phyloP scores from a whole-genome alignment of 1,140 invertebrate genomes.

The Trachymyrmex septentrionalis region DNA sequence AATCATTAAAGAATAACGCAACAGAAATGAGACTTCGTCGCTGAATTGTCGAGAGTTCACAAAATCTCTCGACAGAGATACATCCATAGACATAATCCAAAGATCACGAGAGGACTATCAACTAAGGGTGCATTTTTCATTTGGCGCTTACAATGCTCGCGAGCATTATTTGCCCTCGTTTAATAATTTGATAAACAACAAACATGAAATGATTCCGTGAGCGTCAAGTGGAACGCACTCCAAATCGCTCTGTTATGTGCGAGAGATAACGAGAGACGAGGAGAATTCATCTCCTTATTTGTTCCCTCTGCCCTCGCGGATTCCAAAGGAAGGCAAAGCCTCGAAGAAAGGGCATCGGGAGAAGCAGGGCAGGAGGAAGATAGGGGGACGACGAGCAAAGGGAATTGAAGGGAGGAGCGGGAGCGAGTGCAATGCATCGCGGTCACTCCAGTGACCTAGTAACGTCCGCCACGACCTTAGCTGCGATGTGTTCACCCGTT shows the following conservation, averaged over 20 bases:
- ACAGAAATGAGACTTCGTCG: background rate
- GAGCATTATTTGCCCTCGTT: no score
- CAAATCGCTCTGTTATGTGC: background rate
- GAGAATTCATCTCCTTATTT: conserved; percentile 28
- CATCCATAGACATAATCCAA: background rate
- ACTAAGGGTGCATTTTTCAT: background rate
- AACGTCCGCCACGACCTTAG: conserved; percentile 82
- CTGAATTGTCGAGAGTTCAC: background rate
- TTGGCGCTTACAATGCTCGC: no score
- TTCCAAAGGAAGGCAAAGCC: background rate
- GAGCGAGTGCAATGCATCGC: conserved; percentile 67
- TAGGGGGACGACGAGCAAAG: conserved; percentile 20
- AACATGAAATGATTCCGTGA: no score
- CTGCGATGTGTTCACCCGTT: conserved; percentile 78
- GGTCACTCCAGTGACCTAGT: conserved; percentile 80
- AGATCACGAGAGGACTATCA: background rate
- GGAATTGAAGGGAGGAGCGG: background rate
- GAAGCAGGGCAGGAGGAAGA: conserved; percentile 41
- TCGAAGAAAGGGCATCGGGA: conserved; percentile 32
- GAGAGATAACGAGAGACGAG: background rate
- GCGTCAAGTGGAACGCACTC: no score
- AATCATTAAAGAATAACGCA: background rate
- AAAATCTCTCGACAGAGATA: background rate
- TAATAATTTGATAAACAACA: no score
- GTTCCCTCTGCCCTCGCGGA: background rate